phyloP scores from a whole-genome alignment of 2,888 invertebrate species.

The Cyclophora punctaria region DNA sequence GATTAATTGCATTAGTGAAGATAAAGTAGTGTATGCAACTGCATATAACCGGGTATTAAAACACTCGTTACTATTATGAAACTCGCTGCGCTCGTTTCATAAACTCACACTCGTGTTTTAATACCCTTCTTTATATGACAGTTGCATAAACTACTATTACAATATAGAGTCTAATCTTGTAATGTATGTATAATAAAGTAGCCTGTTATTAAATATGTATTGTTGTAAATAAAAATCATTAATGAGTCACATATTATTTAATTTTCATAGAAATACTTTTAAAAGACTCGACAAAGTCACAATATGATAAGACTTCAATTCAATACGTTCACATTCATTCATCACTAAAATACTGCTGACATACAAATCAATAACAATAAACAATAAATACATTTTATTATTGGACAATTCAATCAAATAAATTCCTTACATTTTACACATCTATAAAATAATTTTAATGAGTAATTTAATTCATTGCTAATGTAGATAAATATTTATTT shows the following conservation, averaged over 20 bases:
- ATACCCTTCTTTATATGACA: no score
- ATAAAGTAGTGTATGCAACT: no score
- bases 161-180: no score
- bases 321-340: constrained; percentile 56
- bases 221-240: constrained; percentile 2
- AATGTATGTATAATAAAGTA: no score
- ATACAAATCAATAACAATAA: constrained; percentile 67
- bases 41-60: no score
- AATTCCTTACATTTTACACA: constrained; percentile 46
- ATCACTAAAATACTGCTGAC: constrained; percentile 51
- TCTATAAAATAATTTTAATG: constrained; percentile 23
- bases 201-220: no score
- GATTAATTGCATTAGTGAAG: no score
- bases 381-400: constrained; percentile 64
- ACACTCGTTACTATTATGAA: no score
- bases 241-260: constrained; percentile 64
- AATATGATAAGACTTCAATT: constrained; percentile 64
- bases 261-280: constrained; percentile 72
- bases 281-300: constrained; percentile 71
- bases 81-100: no score
- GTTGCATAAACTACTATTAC: no score
- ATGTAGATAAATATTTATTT: constrained; percentile 6
- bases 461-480: constrained; percentile 7
- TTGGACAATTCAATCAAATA: constrained; percentile 67
- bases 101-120: no score